phyloP scores from a whole-genome alignment of 2,797 vertebrate species.

The Eulemur mongoz region DNA sequence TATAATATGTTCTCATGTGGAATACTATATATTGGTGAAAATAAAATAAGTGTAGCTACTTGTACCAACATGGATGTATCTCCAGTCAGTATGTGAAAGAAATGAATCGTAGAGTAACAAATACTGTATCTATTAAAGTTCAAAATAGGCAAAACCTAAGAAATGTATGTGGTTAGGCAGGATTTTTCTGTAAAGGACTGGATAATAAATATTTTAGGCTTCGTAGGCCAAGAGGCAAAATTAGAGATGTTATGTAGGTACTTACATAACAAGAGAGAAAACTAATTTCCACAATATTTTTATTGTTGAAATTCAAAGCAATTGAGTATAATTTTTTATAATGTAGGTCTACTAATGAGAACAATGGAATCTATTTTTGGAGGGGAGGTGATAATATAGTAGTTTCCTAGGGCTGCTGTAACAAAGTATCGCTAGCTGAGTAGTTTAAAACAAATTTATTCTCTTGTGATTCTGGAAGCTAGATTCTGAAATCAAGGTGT shows the following conservation, averaged over 20 bases:
- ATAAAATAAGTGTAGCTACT: not conserved
- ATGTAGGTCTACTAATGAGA: not conserved
- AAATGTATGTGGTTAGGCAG: not conserved
- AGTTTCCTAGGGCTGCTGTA: not conserved
- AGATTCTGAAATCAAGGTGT: not conserved
- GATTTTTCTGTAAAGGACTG: not conserved
- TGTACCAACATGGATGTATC: not conserved
- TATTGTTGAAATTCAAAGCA: conserved; percentile 14
- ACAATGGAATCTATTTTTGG: not conserved
- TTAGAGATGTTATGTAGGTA: not conserved
- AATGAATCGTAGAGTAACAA: not conserved
- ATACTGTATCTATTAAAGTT: not conserved
- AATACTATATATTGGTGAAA: not conserved
- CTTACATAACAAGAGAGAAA: not conserved
- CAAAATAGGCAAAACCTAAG: conserved; percentile 5
- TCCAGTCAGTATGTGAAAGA: not conserved
- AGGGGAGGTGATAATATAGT: not conserved
- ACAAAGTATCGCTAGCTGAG: not conserved
- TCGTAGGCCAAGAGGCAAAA: not conserved
- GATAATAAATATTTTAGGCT: not conserved
- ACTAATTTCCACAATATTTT: not conserved
- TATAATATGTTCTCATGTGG: not conserved
- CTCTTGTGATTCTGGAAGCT: not conserved
- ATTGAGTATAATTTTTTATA: not conserved
- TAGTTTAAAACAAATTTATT: not conserved